Evolutionary conservation across 35 echinoderm and acorn worm genomes (phyloP).

Genomic region (Apostichopus japonicus): DNA sequence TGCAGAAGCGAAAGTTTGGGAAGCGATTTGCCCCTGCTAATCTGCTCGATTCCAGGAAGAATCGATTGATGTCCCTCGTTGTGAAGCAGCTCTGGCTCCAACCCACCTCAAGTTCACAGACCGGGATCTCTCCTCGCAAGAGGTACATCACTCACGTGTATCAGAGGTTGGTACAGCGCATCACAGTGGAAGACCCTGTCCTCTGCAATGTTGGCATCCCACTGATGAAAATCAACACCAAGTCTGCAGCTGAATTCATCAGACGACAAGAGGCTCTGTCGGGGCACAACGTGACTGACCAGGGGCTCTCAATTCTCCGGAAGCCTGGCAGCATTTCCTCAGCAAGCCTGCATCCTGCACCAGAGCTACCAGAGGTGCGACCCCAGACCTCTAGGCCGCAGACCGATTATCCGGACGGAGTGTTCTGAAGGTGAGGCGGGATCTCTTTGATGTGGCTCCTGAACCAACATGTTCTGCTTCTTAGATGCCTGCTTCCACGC

Average conservation of each 20-base stretch:
- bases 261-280: conserved; percentile 31
- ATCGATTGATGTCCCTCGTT: conserved; percentile 61
- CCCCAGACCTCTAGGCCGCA: conserved; percentile 19
- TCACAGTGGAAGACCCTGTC: conserved; percentile 46
- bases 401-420: conserved; percentile 45
- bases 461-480: too few relatives aligned
- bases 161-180: conserved; percentile 33
- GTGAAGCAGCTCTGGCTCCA: conserved; percentile 70
- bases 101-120: neutral
- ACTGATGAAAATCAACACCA: conserved; percentile 51
- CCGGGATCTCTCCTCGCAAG: conserved; percentile 36
- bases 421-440: conserved; percentile 30
- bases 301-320: conserved; percentile 27
- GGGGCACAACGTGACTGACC: conserved; percentile 57
- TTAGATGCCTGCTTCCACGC: too few relatives aligned
- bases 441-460: too few relatives aligned
- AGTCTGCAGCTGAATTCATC: conserved; percentile 58
- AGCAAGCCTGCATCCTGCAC: conserved; percentile 17
- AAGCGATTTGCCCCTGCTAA: conserved; percentile 64
- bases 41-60: conserved; percentile 30
- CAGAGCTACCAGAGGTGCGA: conserved; percentile 38
- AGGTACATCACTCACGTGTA: conserved; percentile 39
- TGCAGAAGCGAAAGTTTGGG: conserved; percentile 49
- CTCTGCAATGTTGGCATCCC: conserved; percentile 61
- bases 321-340: conserved; percentile 29